Conservation (phyloP, 2,888 invertebrate genomes). For the Eurytoma adleriae region DNA sequence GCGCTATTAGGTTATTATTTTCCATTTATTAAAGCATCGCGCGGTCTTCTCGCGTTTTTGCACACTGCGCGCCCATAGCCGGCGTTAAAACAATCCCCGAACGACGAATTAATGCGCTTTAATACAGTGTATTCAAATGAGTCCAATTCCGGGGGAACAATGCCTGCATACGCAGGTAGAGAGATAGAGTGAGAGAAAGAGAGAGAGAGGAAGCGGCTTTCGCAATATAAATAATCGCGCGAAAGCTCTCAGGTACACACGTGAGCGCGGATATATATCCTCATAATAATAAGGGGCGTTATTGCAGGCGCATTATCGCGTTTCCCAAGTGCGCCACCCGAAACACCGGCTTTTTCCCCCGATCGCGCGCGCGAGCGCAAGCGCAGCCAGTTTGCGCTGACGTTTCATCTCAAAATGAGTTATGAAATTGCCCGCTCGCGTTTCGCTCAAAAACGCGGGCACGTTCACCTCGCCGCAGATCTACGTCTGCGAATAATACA, state of each 20-base stretch:
- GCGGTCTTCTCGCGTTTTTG: neutral
- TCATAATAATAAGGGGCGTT: conserved; percentile 16
- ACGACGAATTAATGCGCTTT: conserved; percentile 10
- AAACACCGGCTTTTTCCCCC: neutral
- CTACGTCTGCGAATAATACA: no score
- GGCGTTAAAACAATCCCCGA: conserved; percentile 15
- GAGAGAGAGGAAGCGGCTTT: neutral
- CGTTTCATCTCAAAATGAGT: conserved; percentile 39
- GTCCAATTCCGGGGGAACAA: conserved; percentile 18
- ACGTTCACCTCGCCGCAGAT: neutral
- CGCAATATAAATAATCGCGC: conserved; percentile 24
- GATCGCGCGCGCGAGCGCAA: neutral
- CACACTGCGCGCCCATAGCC: neutral
- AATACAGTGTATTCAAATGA: conserved; percentile 29
- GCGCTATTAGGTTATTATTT: neutral
- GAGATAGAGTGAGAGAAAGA: no score
- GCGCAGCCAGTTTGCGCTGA: neutral
- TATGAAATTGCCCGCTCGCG: conserved; percentile 25
- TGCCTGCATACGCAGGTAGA: neutral
- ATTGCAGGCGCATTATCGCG: conserved; percentile 6
- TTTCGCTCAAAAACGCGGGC: neutral
- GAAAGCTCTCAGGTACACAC: neutral
- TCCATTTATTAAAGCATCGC: neutral
- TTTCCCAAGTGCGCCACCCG: neutral
- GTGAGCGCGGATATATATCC: neutral